Evolutionary conservation across 2,888 invertebrate species (phyloP), one percentile per base, ranked within the genome.

Genomic region (Hydriomena furcata): DNA sequence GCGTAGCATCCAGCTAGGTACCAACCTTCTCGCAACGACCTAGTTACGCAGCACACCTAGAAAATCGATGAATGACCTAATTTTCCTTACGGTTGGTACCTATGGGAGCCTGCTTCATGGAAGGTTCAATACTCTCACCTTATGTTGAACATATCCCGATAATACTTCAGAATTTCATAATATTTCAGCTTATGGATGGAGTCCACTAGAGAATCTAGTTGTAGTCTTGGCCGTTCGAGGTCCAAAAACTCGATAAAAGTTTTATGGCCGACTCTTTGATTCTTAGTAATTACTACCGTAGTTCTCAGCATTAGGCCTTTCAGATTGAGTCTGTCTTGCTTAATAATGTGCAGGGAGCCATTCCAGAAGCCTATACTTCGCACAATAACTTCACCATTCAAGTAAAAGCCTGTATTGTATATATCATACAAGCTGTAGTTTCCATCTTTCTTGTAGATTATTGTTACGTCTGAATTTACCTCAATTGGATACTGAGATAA

Each of bases 121-220:
- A 6, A 13, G 0, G 8, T 37, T 13, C 8, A n/a, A 24, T 17
- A 5, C 54, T 70, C 85, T 87, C 79, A 94, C 94, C 91, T 93
- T 71, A 94, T 93, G 79, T 94, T 94, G 67, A 91, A 94, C 78
- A 94, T 91, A 59, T 94, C 93, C 56, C 85, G 75, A 48, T 94
- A 89, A 68, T 93, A 91, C 50, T 72, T 76, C 55, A 92, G 69
- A 7, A 93, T 73, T 3, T 92, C 84, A 51, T 89, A 92, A 69
- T 90, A 93, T 73, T 94, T 94, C 65, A 93, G 91, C 61, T 93
- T 92, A 72, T 93, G 91, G 84, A 94, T 86, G 0, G 93, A 91
- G 76, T 94, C 94, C 17, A 92, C 81, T 65, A 92, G n/a, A n/a
- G n/a, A n/a, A n/a, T n/a, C n/a, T n/a, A n/a, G n/a, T n/a, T n/a